Base-by-base conservation (phyloP, 2,888 invertebrate species). In the Epinotia ramella region DNA sequence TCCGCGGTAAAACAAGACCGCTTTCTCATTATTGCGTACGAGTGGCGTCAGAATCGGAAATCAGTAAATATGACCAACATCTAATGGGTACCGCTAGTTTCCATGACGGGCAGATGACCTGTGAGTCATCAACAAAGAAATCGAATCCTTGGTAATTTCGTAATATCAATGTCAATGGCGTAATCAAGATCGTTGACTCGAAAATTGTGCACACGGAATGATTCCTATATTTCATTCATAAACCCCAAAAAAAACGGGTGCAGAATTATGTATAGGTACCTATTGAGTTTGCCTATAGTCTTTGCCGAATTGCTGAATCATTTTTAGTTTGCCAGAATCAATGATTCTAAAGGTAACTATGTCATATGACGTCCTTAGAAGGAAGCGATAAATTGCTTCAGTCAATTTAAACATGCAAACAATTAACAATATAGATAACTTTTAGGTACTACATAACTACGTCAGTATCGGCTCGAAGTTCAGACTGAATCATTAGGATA, bases 401-500 rank as follows among this genome's bases (percentile, higher is more conserved):
- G 44, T 20, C 16, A 40, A 53, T 20, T 12, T 57, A 40, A 57
- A 68, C 68, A 68, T 20, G 57, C 20, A 57, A 68, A 40, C 18
- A 13, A 68, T 44, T 44, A 13, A 56, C 16, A 44, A 18, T 40
- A 28, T 28, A 28, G 24, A 28, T 28, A 40, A 2, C 33, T 63
- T 2, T 6, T n/a, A 63, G 9, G 13, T 57, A 57, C 56, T 67
- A 62, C 16, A 28, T 67, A 63, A 24, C 24, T 66, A 67, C 53
- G 66, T 76, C 53, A 70, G 24, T 12, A 60, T 59, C 64, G 57
- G 60, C 71, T 65, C 71, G 75, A 66, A 60, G 66, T 76, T 62
- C 62, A 18, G 18, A 71, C 66, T 76, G 71, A 76, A 71, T 71
- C 75, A 76, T 76, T 76, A 67, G 66, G 70, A 71, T 76, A 76